Evolutionary conservation across 2,888 invertebrate genomes (phyloP).

Genomic region (Serrognathus titanus): DNA sequence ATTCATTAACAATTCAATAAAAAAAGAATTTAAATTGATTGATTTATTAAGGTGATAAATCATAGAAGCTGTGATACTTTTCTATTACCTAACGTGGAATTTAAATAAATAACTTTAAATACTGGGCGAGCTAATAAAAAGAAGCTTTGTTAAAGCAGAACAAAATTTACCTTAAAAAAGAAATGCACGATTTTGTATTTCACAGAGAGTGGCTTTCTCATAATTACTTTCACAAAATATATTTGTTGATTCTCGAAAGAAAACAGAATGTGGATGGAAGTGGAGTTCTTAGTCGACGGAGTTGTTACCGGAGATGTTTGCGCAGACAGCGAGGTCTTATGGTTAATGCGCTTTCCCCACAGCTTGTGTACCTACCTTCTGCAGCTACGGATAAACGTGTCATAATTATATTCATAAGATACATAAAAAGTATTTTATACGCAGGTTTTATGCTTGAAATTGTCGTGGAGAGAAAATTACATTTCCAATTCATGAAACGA

Average conservation of each 20-base stretch:
- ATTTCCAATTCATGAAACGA: conserved; percentile 47
- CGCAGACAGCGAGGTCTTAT: conserved; percentile 20
- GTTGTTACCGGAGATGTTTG: conserved; percentile 17
- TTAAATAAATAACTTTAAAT: too few relatives aligned
- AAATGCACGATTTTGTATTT: too few relatives aligned
- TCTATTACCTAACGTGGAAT: too few relatives aligned
- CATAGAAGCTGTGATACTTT: too few relatives aligned
- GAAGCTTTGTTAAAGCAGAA: too few relatives aligned
- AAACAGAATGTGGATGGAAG: background rate
- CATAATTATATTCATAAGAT: conserved; percentile 41
- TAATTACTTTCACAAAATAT: background rate
- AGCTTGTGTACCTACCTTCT: conserved; percentile 18
- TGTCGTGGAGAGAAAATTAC: conserved; percentile 43
- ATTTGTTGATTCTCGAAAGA: conserved; percentile 1
- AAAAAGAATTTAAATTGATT: too few relatives aligned
- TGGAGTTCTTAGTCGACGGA: background rate
- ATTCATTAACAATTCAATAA: too few relatives aligned
- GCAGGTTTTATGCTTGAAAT: conserved; percentile 38
- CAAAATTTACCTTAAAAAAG: too few relatives aligned
- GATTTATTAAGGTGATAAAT: too few relatives aligned
- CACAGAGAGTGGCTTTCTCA: background rate
- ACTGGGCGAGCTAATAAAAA: too few relatives aligned
- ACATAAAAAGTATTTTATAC: conserved; percentile 40
- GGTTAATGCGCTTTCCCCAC: conserved; percentile 21
- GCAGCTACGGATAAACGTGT: conserved; percentile 31